A percentile compares a stretch with the other conserved stretches of the same genome.
phyloP scores from a whole-genome alignment of 2,113 vertebrate species.

The Lates calcarifer region DNA sequence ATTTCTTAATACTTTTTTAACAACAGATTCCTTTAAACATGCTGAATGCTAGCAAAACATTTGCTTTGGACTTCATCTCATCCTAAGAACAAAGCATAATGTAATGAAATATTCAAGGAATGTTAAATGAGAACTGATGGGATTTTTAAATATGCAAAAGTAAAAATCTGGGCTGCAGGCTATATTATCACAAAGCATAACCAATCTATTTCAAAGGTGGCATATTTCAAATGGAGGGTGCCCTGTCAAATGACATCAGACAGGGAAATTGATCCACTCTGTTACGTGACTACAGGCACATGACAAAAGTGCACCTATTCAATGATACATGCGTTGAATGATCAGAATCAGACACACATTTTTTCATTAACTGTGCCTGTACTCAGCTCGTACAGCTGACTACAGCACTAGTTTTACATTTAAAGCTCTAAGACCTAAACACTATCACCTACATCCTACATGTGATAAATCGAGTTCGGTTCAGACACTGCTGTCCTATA shows the following conservation, averaged over 20 bases:
- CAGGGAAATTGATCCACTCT: background rate
- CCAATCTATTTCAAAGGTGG: slow-evolving; percentile 39
- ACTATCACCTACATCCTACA: background rate
- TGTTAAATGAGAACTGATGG: slow-evolving; percentile 68
- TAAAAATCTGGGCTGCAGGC: slow-evolving; percentile 47
- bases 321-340: background rate
- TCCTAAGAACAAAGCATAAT: slow-evolving; percentile 52
- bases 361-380: background rate
- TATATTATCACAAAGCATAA: slow-evolving; percentile 51
- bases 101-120: slow-evolving; percentile 67
- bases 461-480: background rate
- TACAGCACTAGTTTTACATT: background rate
- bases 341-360: slow-evolving; percentile 13
- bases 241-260: slow-evolving; percentile 22
- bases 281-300: background rate
- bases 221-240: slow-evolving; percentile 25
- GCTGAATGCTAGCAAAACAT: slow-evolving; percentile 39
- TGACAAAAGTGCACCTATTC: background rate
- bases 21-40: slow-evolving; percentile 3
- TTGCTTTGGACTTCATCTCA: slow-evolving; percentile 42
- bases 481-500: background rate
- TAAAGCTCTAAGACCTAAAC: background rate
- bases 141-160: slow-evolving; percentile 70
- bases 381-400: background rate
- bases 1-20: slow-evolving; percentile 8